Conservation (phyloP, 2,797 vertebrate species). For the Dicrostonyx torquatus region DNA sequence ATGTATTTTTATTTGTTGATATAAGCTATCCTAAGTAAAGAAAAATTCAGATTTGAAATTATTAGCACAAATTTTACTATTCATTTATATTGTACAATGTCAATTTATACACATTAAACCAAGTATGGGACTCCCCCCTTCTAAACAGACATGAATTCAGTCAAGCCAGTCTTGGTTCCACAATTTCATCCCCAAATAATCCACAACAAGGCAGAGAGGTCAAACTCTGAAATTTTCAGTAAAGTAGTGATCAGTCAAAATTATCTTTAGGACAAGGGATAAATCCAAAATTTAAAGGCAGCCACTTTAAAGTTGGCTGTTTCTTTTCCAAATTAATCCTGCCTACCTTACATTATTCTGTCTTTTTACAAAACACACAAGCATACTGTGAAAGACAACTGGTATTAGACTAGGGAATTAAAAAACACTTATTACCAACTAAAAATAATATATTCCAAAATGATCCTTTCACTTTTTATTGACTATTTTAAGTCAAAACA, state of each 20-base stretch:
- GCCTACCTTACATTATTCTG: slow-evolving; percentile 36
- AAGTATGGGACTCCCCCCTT: not conserved
- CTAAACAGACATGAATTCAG: slow-evolving; percentile 40
- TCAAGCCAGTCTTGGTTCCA: slow-evolving; percentile 19
- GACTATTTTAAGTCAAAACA: slow-evolving; percentile 58
- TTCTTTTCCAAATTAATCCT: slow-evolving; percentile 60
- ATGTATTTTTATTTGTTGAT: slow-evolving; percentile 51
- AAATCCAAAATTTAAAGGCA: slow-evolving; percentile 45
- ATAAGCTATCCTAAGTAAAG: slow-evolving; percentile 34
- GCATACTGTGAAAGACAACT: slow-evolving; percentile 53
- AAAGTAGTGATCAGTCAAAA: slow-evolving; percentile 57
- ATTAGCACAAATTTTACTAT: slow-evolving; percentile 46
- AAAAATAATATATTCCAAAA: slow-evolving; percentile 64
- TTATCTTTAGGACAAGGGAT: slow-evolving; percentile 43
- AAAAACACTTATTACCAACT: slow-evolving; percentile 59
- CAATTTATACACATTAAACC: slow-evolving; percentile 56
- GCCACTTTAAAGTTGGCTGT: slow-evolving; percentile 23
- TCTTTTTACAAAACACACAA: slow-evolving; percentile 64
- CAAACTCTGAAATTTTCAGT: slow-evolving; percentile 61
- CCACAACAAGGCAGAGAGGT: slow-evolving; percentile 58
- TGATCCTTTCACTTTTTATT: slow-evolving; percentile 64
- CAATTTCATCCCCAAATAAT: slow-evolving; percentile 55
- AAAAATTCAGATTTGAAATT: slow-evolving; percentile 57
- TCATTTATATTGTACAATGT: slow-evolving; percentile 38
- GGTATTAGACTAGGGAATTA: slow-evolving; percentile 33